These are phyloP conservation scores for Pseudanteris insignis DNA, from an alignment of 2,888 invertebrate genomes.

Conservation along the genomic window DNA sequence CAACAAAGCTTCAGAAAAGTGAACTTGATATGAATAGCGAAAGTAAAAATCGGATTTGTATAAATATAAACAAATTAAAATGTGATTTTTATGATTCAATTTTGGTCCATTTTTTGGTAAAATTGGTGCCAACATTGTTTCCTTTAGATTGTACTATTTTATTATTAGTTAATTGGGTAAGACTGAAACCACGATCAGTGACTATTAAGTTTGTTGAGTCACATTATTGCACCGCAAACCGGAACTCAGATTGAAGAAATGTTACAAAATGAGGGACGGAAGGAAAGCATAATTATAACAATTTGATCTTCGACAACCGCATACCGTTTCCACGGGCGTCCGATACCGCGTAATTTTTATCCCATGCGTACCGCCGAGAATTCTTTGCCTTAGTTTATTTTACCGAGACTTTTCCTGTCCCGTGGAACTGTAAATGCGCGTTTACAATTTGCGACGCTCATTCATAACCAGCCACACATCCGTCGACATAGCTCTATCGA, in stretches of 20 bases:
- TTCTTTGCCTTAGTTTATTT: slow-evolving; percentile 17
- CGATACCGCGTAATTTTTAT: slow-evolving; percentile 6
- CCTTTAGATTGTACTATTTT: no score
- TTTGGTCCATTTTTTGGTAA: no score
- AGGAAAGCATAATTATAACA: slow-evolving; percentile 32
- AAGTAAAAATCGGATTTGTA: no score
- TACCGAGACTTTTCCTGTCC: slow-evolving; percentile 13
- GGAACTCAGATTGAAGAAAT: slow-evolving; percentile 4
- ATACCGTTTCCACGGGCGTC: slow-evolving; percentile 1
- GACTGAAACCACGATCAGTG: neutral
- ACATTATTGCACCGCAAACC: neutral
- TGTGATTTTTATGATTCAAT: no score
- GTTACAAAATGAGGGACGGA: slow-evolving; percentile 4
- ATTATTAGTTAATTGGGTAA: no score
- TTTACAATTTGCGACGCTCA: no score
- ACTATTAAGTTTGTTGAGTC: neutral
- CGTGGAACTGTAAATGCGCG: slow-evolving; percentile 24
- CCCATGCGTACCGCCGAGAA: slow-evolving; percentile 5
- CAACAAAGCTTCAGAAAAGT: no score
- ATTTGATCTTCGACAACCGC: slow-evolving; percentile 22
- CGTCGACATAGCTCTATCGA: no score
- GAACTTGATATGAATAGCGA: no score
- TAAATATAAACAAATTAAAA: no score
- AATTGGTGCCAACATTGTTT: no score
- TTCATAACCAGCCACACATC: no score